Evolutionary conservation across 2,888 invertebrate species (phyloP), one percentile per base, ranked within the genome.

Genomic region (Hololepta plana): DNA sequence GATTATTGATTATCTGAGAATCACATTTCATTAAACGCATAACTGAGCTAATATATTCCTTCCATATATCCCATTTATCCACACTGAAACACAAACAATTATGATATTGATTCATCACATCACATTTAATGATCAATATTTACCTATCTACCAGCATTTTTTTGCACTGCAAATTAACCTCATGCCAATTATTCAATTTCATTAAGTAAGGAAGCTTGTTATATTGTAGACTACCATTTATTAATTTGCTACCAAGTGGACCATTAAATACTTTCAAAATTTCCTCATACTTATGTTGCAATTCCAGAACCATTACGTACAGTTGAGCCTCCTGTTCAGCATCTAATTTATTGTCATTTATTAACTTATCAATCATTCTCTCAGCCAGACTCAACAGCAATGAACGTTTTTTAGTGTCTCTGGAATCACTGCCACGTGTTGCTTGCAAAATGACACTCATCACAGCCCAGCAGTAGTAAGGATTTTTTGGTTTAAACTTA

Each of bases 401-500:
- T 34, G 66, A 68, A 35, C 55, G 59, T 45, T 72, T 73, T 2
- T 62, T 58, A 4, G 53, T 49, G 39, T 69, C 64, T 4, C 57
- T 57, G 7, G 51, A 45, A 27, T 56, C 59, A 2, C 50, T 55
- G 2, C 60, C 61, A 9, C 59, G 51, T 6, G 57, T 54, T 10
- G 43, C 43, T 68, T 95, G 95, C 61, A 95, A 69, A 12, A 95
- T 76, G 39, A 90, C 72, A 49, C 93, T 93, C 84, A 95, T 93
- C 6, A 96, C 80, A 11, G 87, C 84, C 98, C 96, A 98, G 52
- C 90, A 93, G 51, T 91, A 93, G 51, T 96, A 96, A 0, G 91
- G 91, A 51, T 87, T 88, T 52, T 93, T 93, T 3, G 85, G 80
- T 43, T 77, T 77, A 29, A 84, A 60, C 60, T 90, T 93, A 57